Percentiles rank a stretch among this genome's conserved stretches.
Conservation (phyloP, 2,113 vertebrate species). For the Poecilia latipinna region DNA sequence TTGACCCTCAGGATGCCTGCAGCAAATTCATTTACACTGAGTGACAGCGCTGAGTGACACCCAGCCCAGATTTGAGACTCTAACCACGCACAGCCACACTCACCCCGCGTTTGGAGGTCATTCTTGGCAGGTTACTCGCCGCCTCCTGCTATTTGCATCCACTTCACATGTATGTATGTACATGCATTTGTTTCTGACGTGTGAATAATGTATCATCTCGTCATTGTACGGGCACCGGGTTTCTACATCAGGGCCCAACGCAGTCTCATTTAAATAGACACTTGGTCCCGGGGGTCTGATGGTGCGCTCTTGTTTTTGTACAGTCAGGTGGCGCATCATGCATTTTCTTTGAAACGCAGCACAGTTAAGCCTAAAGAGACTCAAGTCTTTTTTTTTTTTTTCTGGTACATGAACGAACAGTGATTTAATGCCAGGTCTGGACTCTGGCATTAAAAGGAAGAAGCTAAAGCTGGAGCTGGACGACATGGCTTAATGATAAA, state of each 20-base stretch:
- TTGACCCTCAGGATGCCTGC: constrained; percentile 48
- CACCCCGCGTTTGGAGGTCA: constrained; percentile 32
- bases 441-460: constrained; percentile 37
- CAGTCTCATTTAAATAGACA: constrained; percentile 5
- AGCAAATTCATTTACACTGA: constrained; percentile 54
- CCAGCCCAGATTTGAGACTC: constrained; percentile 10
- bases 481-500: too few relatives aligned
- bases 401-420: constrained; percentile 29
- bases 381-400: constrained; percentile 44
- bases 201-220: constrained; percentile 36
- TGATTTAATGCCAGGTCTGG: constrained; percentile 62
- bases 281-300: constrained; percentile 4
- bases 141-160: constrained; percentile 26
- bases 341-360: constrained; percentile 45
- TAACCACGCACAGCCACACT: constrained; percentile 11
- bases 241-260: constrained; percentile 23
- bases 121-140: constrained; percentile 26
- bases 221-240: constrained; percentile 18
- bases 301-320: constrained; percentile 21
- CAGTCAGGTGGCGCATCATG: constrained; percentile 34
- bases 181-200: constrained; percentile 42
- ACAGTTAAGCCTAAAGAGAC: constrained; percentile 44
- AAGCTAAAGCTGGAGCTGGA: constrained; percentile 36
- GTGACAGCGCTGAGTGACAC: constrained; percentile 60
- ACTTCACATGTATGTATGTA: constrained; percentile 32